Evolutionary conservation across 2,797 vertebrate genomes (phyloP).

Genomic region (Gymnoscopelus braueri): DNA sequence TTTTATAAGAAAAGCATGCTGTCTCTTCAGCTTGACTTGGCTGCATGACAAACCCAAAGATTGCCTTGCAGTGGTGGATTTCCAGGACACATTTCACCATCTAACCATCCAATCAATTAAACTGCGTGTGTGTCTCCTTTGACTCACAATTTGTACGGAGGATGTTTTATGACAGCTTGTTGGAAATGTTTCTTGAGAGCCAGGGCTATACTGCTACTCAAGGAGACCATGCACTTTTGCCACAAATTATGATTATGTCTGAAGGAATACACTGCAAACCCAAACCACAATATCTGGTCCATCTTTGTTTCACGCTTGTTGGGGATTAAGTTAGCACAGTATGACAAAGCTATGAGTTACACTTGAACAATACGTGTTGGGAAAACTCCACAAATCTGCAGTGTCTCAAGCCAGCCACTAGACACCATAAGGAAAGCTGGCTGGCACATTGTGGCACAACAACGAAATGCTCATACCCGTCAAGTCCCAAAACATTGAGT

Average conservation of each 20-base stretch:
- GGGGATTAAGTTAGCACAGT: constrained; percentile 8
- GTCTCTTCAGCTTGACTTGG: constrained; percentile 12
- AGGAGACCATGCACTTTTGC: neutral
- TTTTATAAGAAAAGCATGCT: constrained; percentile 9
- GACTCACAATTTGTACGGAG: constrained; percentile 22
- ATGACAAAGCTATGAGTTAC: constrained; percentile 17
- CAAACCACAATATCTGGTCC: constrained; percentile 21
- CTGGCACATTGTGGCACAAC: constrained; percentile 20
- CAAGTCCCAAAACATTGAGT: constrained; percentile 58
- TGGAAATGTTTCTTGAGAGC: constrained; percentile 11
- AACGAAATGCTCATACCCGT: constrained; percentile 47
- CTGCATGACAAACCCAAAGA: constrained; percentile 25
- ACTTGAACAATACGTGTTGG: constrained; percentile 1
- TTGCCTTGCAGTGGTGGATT: constrained; percentile 19
- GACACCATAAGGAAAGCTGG: constrained; percentile 30
- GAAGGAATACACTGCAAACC: neutral
- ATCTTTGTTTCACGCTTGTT: constrained; percentile 33
- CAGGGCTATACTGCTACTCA: constrained; percentile 5
- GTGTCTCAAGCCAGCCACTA: constrained; percentile 24
- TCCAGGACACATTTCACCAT: constrained; percentile 11
- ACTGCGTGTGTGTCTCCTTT: constrained; percentile 3
- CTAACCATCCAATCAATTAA: constrained; percentile 22
- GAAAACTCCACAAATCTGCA: constrained; percentile 17
- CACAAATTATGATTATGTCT: constrained; percentile 17
- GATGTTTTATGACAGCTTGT: constrained; percentile 20